Evolutionary conservation across 2,113 vertebrate species (phyloP).

Genomic region (Cryptomyrus ogoouensis): DNA sequence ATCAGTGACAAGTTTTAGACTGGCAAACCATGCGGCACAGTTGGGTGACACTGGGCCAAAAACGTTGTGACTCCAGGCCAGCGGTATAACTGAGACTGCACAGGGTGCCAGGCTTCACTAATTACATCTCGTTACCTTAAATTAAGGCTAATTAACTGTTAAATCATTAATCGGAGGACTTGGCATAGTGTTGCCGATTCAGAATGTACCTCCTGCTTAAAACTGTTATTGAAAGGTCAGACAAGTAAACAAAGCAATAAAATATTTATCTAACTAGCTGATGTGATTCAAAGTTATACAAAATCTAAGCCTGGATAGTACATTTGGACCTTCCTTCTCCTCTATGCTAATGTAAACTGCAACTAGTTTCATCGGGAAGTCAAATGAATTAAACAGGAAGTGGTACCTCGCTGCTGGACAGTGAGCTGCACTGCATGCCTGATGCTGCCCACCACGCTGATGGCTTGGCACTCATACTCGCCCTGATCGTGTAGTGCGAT

Average conservation of each 20-base stretch:
- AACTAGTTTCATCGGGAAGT: not conserved
- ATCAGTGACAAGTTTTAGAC: not conserved
- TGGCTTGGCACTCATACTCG: slow-evolving; percentile 93
- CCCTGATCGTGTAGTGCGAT: slow-evolving; percentile 90
- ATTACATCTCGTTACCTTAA: not conserved
- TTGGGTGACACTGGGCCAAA: not conserved
- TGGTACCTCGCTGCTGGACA: slow-evolving; percentile 81
- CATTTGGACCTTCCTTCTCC: not conserved
- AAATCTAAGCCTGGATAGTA: not conserved
- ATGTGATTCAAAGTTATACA: not conserved
- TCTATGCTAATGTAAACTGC: not conserved
- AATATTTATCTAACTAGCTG: not conserved
- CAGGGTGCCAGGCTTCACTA: not conserved
- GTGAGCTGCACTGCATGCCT: slow-evolving; percentile 69
- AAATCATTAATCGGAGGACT: not conserved
- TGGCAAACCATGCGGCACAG: not conserved
- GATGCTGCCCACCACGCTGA: slow-evolving; percentile 84
- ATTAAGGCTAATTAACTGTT: not conserved
- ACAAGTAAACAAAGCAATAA: not conserved
- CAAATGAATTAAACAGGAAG: not conserved
- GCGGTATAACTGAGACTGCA: not conserved
- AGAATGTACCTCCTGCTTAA: not conserved
- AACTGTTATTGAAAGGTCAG: not conserved
- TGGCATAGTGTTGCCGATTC: not conserved
- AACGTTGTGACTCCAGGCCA: not conserved